Base-by-base conservation (phyloP, 2,888 invertebrate genomes). In the Andrena flavipes region DNA sequence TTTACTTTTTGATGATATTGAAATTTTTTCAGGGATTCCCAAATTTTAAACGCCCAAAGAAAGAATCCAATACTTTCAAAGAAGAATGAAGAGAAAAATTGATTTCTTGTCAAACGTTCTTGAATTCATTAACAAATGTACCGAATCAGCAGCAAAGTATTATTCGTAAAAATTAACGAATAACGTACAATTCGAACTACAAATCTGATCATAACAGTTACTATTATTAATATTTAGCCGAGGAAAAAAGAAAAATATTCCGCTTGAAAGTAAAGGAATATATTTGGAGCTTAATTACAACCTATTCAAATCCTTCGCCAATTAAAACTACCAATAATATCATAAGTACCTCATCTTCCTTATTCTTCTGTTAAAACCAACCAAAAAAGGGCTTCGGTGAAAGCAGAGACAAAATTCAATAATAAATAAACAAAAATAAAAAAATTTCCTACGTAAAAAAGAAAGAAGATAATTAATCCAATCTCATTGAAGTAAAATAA, bases 401-500 rank as follows among this genome's bases (percentile, higher is more conserved):
- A 42, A 42, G 16, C 42, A 42, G 42, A 42, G 16, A 5, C 42
- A 5, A 51, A 20, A 51, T 51, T 20, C 51, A 42, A n/a, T n/a
- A n/a, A n/a, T n/a, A 56, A 56, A 10, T 2, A 56, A 56, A 10
- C 56, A 23, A 4, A 10, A 26, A 56, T 56, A 13, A 23, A 56
- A 23, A 2, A 23, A 0, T 4, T 42, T 16, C 16, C 13, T 42
- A 42, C 42, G 0, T 13, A 23, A 56, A 26, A 13, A 56, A 13
- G 23, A 13, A 20, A 56, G 23, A 1, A 10, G 23, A 56, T 10
- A 56, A 23, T 4, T 1, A 8, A 26, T 23, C 23, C 10, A 56
- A 10, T 13, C 26, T 56, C 10, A 26, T 23, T 62, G 0, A 8
- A 20, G 20, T 60, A 23, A 29, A 26, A 89, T 56, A 6, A 2